A percentile compares a stretch with the other conserved stretches of the same genome.
Conservation (phyloP, 2,888 invertebrate species). For the Achlya flavicornis region DNA sequence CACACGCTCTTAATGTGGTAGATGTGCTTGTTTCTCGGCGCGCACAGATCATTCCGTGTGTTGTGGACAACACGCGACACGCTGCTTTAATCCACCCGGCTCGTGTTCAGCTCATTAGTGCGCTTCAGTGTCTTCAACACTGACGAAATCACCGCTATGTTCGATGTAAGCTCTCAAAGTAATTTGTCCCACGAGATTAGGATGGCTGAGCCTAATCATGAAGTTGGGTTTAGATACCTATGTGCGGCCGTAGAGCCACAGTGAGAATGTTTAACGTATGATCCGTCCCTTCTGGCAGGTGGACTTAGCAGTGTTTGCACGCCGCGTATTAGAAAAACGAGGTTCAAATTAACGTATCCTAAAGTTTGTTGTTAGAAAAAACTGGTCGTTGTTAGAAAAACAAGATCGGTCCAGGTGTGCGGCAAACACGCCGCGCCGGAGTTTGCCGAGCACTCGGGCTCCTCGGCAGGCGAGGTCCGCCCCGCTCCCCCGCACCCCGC, state of each 20-base stretch:
- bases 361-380: conserved; percentile 58
- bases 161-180: not conserved
- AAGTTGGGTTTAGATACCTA: not conserved
- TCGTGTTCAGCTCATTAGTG: not conserved
- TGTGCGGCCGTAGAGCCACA: conserved; percentile 3
- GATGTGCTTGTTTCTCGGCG: not conserved
- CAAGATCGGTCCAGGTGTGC: conserved; percentile 55
- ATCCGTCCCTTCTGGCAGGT: no score
- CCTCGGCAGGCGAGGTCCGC: conserved; percentile 18
- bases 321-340: conserved; percentile 58
- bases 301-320: conserved; percentile 46
- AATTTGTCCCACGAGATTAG: conserved; percentile 3
- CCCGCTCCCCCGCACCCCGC: not conserved
- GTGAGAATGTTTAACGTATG: no score
- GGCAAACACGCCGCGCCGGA: conserved; percentile 42
- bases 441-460: conserved; percentile 49
- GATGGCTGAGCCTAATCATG: not conserved
- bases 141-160: not conserved
- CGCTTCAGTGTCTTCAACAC: conserved; percentile 1
- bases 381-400: conserved; percentile 58
- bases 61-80: not conserved
- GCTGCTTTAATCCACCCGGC: not conserved
- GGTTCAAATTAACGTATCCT: conserved; percentile 63
- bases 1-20: not conserved
- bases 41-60: not conserved